These are phyloP conservation scores for Cynopterus brachyotis DNA, from an alignment of 2,113 vertebrate species.

Conservation along the genomic window DNA sequence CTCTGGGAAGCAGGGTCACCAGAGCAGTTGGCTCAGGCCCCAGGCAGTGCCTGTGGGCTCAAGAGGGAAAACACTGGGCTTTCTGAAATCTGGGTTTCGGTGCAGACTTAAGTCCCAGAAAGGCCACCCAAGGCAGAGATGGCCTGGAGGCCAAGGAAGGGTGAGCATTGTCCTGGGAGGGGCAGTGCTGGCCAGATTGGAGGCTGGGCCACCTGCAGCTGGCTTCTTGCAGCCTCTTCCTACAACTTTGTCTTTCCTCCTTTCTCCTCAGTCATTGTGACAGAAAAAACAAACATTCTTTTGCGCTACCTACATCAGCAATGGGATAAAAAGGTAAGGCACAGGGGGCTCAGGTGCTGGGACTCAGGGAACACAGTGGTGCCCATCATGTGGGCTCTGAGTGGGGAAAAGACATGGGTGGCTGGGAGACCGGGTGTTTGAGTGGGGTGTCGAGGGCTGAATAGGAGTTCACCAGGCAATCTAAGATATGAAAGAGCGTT, in stretches of 20 bases:
- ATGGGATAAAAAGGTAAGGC: conserved; percentile 96
- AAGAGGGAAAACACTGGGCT: not conserved
- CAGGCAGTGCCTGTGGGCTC: not conserved
- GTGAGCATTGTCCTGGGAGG: not conserved
- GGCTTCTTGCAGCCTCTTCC: not conserved
- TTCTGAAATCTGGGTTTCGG: not conserved
- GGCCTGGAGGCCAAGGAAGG: not conserved
- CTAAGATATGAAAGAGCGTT: not conserved
- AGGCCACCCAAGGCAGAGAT: not conserved
- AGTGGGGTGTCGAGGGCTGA: not conserved
- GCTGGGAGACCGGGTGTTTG: not conserved
- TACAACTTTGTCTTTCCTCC: conserved; percentile 32
- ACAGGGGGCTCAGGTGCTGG: fast-evolving
- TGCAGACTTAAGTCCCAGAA: not conserved
- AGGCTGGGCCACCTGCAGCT: too few relatives aligned
- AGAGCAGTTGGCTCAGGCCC: not conserved
- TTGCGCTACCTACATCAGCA: conserved; percentile 96
- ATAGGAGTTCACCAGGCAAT: not conserved
- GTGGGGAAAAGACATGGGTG: not conserved
- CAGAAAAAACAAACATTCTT: conserved; percentile 98
- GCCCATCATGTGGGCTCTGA: not conserved
- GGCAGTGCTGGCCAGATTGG: not conserved
- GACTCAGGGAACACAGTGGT: fast-evolving
- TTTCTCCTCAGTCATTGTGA: conserved; percentile 91
- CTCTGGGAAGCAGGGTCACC: not conserved